Base-by-base conservation (phyloP, 2,888 invertebrate genomes). In the Netelia fuscicornis region DNA sequence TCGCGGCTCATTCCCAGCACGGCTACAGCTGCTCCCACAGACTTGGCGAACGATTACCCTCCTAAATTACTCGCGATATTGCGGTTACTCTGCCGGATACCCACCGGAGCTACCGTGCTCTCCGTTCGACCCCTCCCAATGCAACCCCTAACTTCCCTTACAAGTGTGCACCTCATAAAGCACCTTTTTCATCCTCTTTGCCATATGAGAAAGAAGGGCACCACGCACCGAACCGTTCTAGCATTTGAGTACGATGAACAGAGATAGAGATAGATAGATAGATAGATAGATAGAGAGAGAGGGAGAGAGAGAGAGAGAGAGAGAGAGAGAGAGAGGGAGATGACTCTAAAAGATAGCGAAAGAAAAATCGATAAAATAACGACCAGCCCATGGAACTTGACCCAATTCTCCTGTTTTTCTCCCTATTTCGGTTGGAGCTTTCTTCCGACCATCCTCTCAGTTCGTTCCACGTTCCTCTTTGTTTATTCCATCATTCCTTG, bases 61-160 rank as follows among this genome's bases (percentile, higher is more conserved):
- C 86, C 86, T 91, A 90, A 90, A 91, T 90, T 89, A 89, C 86
- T 86, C 58, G 81, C 88, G 88, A 88, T 88, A 90, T 89, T 88
- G 87, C 88, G 80, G 89, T 88, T 86, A 84, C 81, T 81, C 83
- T 60, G 70, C 54, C 74, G 74, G 60, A 76, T 74, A 75, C 58
- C 74, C 67, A 17, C 60, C 44, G 23, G 20, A 44, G 68, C 37
- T 48, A 37, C 72, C 70, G n/a, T 58, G 30, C 68, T n/a, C 62
- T 74, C 60, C 20, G 44, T 58, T 9, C 54, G 70, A 2, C 48
- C 20, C 68, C n/a, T 52, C 54, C 64, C 70, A 60, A 44, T 60
- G 48, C 71, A n/a, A 25, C 58, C 72, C 64, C 58, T 25, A 44
- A 30, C 70, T 74, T 30, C 30, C 37, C 52, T 10, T 64, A 17